phyloP scores from a whole-genome alignment of 2,888 invertebrate genomes.

The Himalopsyche tibetana region DNA sequence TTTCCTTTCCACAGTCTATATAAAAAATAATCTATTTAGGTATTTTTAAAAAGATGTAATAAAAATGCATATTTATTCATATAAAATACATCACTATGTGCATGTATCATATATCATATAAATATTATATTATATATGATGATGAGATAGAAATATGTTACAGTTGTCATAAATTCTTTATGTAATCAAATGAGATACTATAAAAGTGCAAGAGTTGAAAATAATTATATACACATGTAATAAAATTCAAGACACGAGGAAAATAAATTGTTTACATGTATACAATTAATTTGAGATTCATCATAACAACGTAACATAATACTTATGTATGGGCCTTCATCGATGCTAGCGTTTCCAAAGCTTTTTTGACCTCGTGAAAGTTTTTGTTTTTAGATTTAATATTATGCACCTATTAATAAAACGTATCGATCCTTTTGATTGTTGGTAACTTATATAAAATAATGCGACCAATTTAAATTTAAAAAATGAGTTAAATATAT shows the following conservation, averaged over 20 bases:
- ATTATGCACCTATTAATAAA: too few relatives aligned
- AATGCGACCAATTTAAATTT: too few relatives aligned
- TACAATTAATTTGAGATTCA: conserved; percentile 36
- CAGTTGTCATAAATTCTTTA: not conserved
- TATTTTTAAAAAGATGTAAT: too few relatives aligned
- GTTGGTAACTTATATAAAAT: too few relatives aligned
- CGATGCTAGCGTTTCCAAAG: not conserved
- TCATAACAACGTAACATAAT: conserved; percentile 23
- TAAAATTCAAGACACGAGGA: conserved; percentile 23
- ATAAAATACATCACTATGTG: not conserved
- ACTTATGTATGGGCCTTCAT: conserved; percentile 8
- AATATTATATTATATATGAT: not conserved
- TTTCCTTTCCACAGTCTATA: too few relatives aligned
- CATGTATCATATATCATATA: not conserved
- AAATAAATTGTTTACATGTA: conserved; percentile 18
- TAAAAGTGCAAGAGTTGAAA: conserved; percentile 14
- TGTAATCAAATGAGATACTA: not conserved
- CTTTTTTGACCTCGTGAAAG: too few relatives aligned
- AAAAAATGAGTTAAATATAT: too few relatives aligned
- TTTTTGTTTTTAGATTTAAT: too few relatives aligned
- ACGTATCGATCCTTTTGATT: too few relatives aligned
- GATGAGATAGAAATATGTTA: not conserved
- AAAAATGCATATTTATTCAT: not conserved
- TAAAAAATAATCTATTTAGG: too few relatives aligned
- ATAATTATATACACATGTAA: conserved; percentile 16